Base-by-base conservation (phyloP, 2,797 vertebrate genomes). In the Spondyliosoma cantharus region DNA sequence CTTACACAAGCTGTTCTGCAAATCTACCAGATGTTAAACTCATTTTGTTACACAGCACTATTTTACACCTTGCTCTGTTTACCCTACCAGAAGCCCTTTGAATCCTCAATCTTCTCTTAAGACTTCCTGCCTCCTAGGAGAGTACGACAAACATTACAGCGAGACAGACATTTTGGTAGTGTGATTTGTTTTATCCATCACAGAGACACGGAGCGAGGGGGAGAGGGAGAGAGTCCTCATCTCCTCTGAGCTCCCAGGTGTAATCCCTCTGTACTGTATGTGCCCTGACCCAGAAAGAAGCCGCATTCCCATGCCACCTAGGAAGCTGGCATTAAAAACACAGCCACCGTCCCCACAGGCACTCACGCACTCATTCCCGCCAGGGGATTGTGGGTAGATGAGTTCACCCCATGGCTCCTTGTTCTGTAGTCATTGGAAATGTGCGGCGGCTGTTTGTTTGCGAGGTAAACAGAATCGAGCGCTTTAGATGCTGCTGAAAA, bases 211-310 rank as follows among this genome's bases (percentile, higher is more conserved):
- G 85, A 83, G 78, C 22, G 59, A 71, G 64, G 57, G 71, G 62
- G 77, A 79, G 73, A 74, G 74, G 37, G 37, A 78, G 88, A 82
- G 86, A 90, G 90, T 86, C 92, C 84, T 90, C 91, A 85, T 93
- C 91, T 93, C 90, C 91, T 90, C 88, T 92, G 87, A 90, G 92
- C 91, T 94, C 94, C 92, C 92, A 91, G 93, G 93, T 95, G 93
- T 93, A 93, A 94, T 93, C 92, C 81, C 80, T 84, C 90, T 91
- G 90, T 90, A 92, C 93, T 92, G 91, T 89, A 90, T 91, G 92
- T 89, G 93, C 90, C 86, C 91, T 95, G 94, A 94, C 94, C 94
- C 93, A 94, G 93, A 95, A 95, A 95, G 89, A 86, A 86, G 88
- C 81, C n/a, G 71, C 79, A 90, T 93, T 93, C 92, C 91, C 89